phyloP scores from a whole-genome alignment of 2,113 vertebrate genomes.

The Octodon degus region DNA sequence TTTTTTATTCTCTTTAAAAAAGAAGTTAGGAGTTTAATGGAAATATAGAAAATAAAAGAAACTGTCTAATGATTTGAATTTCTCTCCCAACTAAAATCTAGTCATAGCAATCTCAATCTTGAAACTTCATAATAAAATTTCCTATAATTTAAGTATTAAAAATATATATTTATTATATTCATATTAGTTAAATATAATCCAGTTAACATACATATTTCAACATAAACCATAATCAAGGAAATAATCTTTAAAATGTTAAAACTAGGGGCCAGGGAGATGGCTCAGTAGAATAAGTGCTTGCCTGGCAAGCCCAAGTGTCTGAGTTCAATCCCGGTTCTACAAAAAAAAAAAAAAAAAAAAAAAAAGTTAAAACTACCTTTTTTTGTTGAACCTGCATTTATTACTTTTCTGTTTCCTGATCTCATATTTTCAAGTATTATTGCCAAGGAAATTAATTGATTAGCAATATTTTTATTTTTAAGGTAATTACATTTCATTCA shows the following conservation, averaged over 20 bases:
- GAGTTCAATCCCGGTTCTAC: no score
- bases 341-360: no score
- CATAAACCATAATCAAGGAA: not conserved
- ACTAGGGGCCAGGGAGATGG: no score
- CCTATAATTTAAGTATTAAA: not conserved
- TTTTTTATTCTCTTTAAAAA: no score
- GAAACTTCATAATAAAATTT: not conserved
- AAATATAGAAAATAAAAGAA: not conserved
- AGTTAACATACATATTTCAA: not conserved
- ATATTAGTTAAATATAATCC: constrained; percentile 17
- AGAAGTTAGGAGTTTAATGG: not conserved
- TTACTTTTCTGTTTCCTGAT: not conserved
- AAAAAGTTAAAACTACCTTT: not conserved
- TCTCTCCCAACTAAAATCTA: not conserved
- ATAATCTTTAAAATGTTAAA: constrained; percentile 22
- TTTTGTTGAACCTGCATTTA: not conserved
- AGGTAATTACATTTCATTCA: not conserved
- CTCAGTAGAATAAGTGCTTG: no score
- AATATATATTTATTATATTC: not conserved
- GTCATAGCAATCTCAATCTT: not conserved
- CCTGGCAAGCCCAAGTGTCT: no score
- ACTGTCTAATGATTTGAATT: not conserved
- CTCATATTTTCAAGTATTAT: not conserved
- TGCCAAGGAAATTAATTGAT: not conserved
- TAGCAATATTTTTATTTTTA: not conserved